Evolutionary conservation across 2,113 vertebrate species (phyloP).

Genomic region (Melospiza melodia): DNA sequence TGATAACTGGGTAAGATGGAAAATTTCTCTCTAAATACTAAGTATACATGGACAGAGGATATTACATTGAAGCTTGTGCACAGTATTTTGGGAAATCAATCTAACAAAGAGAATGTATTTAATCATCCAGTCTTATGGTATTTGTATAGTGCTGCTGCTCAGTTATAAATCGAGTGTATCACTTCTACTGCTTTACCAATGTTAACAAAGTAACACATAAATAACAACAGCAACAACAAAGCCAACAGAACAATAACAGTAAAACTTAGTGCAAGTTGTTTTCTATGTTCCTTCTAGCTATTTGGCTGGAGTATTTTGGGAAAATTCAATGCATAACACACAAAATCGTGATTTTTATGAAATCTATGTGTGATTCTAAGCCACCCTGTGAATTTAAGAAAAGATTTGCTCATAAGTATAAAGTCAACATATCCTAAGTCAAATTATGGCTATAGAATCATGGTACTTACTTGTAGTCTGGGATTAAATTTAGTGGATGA

Average conservation of each 20-base stretch:
- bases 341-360: not conserved
- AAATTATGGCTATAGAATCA: not conserved
- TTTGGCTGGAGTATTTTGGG: not conserved
- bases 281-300: not conserved
- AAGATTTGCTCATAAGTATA: not conserved
- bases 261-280: not conserved
- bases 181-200: not conserved
- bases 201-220: slow-evolving; percentile 4
- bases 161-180: not conserved
- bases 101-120: not conserved
- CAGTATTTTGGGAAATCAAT: not conserved
- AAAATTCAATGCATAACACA: not conserved
- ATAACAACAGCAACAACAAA: not conserved
- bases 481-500: not conserved
- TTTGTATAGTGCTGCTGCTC: not conserved
- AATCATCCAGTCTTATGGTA: not conserved
- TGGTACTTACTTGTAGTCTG: not conserved
- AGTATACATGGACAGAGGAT: not conserved
- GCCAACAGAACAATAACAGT: not conserved
- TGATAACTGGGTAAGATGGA: not conserved
- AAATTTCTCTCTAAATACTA: not conserved
- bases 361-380: not conserved
- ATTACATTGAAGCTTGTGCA: not conserved
- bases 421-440: not conserved
- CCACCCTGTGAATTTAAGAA: not conserved